phyloP scores from a whole-genome alignment of 2,888 invertebrate species.

The Lasioglossum lativentre region DNA sequence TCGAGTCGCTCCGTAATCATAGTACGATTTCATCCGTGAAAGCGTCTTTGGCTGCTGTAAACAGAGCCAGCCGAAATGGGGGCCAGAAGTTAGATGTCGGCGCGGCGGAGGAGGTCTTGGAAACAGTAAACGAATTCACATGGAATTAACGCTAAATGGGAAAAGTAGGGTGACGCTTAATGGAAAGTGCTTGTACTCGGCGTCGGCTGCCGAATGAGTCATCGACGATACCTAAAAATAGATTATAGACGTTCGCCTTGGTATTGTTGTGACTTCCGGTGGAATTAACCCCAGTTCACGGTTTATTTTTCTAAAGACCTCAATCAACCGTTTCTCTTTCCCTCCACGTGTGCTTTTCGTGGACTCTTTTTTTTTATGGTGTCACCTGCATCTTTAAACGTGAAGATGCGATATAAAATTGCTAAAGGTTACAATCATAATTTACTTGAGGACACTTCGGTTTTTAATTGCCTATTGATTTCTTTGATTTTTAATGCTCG shows the following conservation, averaged over 20 bases:
- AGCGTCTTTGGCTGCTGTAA: constrained; percentile 28
- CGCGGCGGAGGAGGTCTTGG: constrained; percentile 14
- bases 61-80: constrained; percentile 24
- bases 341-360: not conserved
- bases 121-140: constrained; percentile 59
- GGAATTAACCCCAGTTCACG: not conserved
- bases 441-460: not conserved
- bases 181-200: constrained; percentile 62
- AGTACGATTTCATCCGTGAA: constrained; percentile 34
- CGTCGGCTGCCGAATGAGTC: constrained; percentile 21
- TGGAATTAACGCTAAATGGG: constrained; percentile 57
- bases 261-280: constrained; percentile 12
- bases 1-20: constrained; percentile 5
- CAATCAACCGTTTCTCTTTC: not conserved
- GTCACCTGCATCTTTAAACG: too few relatives aligned
- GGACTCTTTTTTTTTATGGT: not conserved
- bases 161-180: constrained; percentile 45
- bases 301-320: not conserved
- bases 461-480: not conserved
- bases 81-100: not conserved
- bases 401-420: too few relatives aligned
- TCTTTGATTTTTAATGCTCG: not conserved
- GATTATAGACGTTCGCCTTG: constrained; percentile 27
- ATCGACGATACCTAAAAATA: constrained; percentile 45
- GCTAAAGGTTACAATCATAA: not conserved